Base-by-base conservation (phyloP, 2,797 vertebrate species). In the Monodelphis domestica region DNA sequence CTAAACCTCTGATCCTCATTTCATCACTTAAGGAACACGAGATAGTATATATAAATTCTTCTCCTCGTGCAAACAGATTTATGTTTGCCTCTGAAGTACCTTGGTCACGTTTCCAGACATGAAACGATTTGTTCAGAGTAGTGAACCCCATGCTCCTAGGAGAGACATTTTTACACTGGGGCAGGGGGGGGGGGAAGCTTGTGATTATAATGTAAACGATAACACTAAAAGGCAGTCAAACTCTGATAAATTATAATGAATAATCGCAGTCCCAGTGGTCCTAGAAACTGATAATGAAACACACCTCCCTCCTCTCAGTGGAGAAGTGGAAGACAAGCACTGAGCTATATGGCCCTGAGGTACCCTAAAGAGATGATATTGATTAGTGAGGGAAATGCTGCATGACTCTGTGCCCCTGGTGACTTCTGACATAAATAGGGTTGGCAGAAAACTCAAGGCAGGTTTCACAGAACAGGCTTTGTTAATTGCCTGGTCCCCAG, bases 361-460 rank as follows among this genome's bases (percentile, higher is more conserved):
- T 90, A 2, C 14, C 54, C 12, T 91, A 57, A 63, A 84, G 89
- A 91, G 78, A 94, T 94, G 90, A 70, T 88, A 33, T 92, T 96
- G 96, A 92, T 54, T 91, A 91, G 93, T 30, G n/a, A 33, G 6
- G 33, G 54, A 57, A 56, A 91, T 12, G 54, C 29, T 11, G 30
- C 12, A 90, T 88, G 63, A 89, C 59, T 54, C 63, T 90, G 89
- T 84, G 87, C 51, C 92, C 70, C 6, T 12, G 33, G 53, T 57
- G 29, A 88, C 53, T n/a, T 1, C 87, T 92, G 54, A 56, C 26
- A 90, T 89, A 89, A 92, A 54, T 24, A 84, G 55, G 30, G 52
- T 56, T 91, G 94, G 6, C 29, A 92, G 21, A 54, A 33, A 88
- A 84, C 70, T 50, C 11, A 24, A 84, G 70, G 50, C 70, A 84